Conservation (phyloP, 2,113 vertebrate species). For the Trachemys scripta region DNA sequence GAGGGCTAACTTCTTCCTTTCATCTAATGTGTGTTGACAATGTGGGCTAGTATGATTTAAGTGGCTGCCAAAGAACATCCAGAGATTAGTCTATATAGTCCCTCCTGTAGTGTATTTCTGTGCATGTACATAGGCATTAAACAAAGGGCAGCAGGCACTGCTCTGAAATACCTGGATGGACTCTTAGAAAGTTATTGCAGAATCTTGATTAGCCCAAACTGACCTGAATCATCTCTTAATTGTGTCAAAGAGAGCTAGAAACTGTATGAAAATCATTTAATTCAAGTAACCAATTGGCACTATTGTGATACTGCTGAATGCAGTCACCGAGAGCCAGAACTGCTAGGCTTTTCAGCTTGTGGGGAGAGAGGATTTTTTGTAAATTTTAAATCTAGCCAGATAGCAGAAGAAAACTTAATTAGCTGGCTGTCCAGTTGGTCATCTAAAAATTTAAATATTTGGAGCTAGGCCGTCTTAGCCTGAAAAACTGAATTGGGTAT, state of each 20-base stretch:
- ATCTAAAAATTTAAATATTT: not conserved
- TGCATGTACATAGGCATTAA: not conserved
- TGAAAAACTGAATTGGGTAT: not conserved
- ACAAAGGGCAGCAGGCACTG: not conserved
- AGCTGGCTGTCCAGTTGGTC: not conserved
- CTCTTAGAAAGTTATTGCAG: accelerated
- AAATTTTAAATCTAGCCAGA: not conserved
- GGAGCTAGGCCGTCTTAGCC: accelerated
- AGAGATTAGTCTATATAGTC: not conserved
- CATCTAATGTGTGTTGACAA: not conserved
- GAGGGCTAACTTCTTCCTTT: not conserved
- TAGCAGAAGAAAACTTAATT: not conserved
- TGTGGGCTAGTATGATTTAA: not conserved
- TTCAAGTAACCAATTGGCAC: constrained; percentile 8
- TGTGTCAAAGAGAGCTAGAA: not conserved
- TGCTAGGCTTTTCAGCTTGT: constrained; percentile 4
- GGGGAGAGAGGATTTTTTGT: not conserved
- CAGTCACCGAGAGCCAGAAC: not conserved
- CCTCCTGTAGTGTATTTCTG: not conserved
- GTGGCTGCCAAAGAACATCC: not conserved
- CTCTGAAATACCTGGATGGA: not conserved
- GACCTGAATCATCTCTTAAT: not conserved
- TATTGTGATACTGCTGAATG: not conserved
- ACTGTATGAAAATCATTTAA: not conserved
- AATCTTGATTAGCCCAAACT: not conserved